phyloP scores from a whole-genome alignment of 2,797 vertebrate genomes.

The Pseudotriccus pelzelni region DNA sequence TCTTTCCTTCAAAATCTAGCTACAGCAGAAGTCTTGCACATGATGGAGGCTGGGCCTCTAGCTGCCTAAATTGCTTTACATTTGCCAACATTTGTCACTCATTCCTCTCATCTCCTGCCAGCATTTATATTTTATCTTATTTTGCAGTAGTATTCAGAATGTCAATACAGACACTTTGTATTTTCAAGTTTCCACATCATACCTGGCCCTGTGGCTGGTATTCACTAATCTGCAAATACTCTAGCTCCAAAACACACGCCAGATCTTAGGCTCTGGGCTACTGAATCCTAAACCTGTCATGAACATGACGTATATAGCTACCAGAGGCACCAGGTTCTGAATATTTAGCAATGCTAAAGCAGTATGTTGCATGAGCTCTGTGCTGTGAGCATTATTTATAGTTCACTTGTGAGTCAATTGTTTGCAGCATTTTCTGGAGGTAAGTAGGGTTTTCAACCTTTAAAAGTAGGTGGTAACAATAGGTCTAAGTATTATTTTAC shows the following conservation, averaged over 20 bases:
- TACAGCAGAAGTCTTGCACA: neutral
- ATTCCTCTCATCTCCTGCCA: neutral
- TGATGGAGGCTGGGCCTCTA: neutral
- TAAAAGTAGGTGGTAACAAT: neutral
- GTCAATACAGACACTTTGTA: neutral
- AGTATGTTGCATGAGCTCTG: neutral
- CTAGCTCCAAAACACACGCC: neutral
- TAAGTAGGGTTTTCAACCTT: neutral
- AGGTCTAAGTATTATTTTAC: neutral
- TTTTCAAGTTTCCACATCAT: neutral
- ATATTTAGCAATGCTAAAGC: neutral
- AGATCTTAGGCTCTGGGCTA: neutral
- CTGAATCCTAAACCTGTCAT: neutral
- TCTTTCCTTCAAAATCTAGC: neutral
- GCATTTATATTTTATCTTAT: neutral
- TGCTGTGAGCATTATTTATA: conserved; percentile 12
- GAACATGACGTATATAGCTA: neutral
- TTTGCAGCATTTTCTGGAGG: conserved; percentile 25
- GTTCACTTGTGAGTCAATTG: conserved; percentile 42
- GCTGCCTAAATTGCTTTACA: neutral
- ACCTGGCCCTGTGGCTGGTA: conserved; percentile 20
- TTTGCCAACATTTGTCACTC: neutral
- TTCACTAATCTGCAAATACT: neutral
- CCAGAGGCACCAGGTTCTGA: conserved; percentile 28
- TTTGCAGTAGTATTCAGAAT: neutral